Evolutionary conservation across 2,797 vertebrate species (phyloP).

Genomic region (Margarornis squamiger): DNA sequence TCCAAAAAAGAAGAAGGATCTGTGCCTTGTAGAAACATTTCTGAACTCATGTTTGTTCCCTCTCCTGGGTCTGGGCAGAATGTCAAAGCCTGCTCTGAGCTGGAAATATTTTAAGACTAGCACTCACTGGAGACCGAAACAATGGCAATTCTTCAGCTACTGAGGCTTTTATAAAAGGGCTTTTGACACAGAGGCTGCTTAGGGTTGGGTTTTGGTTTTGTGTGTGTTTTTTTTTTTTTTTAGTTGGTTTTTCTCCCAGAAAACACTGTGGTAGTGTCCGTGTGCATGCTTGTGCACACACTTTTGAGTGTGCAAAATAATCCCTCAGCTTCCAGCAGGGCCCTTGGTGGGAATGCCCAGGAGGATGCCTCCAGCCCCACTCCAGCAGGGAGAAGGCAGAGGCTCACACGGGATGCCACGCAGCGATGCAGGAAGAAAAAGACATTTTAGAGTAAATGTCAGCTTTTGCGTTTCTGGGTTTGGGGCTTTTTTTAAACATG

Average conservation of each 20-base stretch:
- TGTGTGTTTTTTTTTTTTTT: not conserved
- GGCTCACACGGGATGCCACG: not conserved
- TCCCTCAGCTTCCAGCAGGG: not conserved
- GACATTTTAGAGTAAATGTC: slow-evolving; percentile 57
- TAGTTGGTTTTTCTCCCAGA: not conserved
- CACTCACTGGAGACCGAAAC: slow-evolving; percentile 61
- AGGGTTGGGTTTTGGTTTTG: not conserved
- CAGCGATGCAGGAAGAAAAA: slow-evolving; percentile 13
- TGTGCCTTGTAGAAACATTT: slow-evolving; percentile 18
- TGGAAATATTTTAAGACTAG: slow-evolving; percentile 65
- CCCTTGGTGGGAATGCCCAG: not conserved
- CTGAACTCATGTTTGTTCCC: slow-evolving; percentile 31
- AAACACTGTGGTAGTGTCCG: not conserved
- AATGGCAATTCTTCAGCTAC: slow-evolving; percentile 64
- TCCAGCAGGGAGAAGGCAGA: not conserved
- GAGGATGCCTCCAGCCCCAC: not conserved
- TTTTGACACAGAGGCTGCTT: slow-evolving; percentile 52
- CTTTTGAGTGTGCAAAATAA: not conserved
- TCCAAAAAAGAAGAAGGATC: not conserved
- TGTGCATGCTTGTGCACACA: not conserved
- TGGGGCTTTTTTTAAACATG: slow-evolving; percentile 38
- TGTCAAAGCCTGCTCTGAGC: slow-evolving; percentile 66
- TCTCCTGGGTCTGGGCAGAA: slow-evolving; percentile 63
- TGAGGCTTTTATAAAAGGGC: slow-evolving; percentile 47
- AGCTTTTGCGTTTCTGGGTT: slow-evolving; percentile 39